Percentiles rank a stretch among this genome's conserved stretches.
Evolutionary conservation across 2,888 invertebrate genomes (phyloP).

Genomic region (Cordilura impudica): DNA sequence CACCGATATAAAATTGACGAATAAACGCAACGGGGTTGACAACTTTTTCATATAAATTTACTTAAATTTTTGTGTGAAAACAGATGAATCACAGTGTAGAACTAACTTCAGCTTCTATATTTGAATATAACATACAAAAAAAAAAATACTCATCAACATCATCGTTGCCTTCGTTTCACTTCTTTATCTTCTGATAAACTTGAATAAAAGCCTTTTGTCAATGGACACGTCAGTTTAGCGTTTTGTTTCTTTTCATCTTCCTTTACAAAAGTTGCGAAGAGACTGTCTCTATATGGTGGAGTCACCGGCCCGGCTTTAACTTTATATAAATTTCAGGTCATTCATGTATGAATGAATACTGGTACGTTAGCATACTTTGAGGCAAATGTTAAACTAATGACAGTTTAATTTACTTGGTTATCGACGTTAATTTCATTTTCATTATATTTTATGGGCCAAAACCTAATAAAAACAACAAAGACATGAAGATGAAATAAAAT

Average conservation of each 20-base stretch:
- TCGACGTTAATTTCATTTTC: conserved; percentile 65
- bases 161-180: conserved; percentile 1
- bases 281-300: background rate
- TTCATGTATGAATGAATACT: background rate
- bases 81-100: background rate
- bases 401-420: conserved; percentile 76
- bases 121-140: conserved; percentile 43
- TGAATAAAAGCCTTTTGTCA: conserved; percentile 38
- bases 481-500: conserved; percentile 48
- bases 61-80: background rate
- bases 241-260: background rate
- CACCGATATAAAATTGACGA: too few relatives aligned
- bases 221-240: conserved; percentile 35
- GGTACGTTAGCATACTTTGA: background rate
- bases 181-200: conserved; percentile 33
- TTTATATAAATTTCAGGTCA: conserved; percentile 1
- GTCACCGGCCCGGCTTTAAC: too few relatives aligned
- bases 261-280: background rate
- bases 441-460: conserved; percentile 35
- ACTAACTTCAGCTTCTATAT: conserved; percentile 25
- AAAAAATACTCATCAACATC: conserved; percentile 34
- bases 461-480: conserved; percentile 34
- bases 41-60: too few relatives aligned
- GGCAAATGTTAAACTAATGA: conserved; percentile 72
- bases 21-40: too few relatives aligned